Base-by-base conservation (phyloP, 2,113 vertebrate genomes). In the Cygnus buccinator region DNA sequence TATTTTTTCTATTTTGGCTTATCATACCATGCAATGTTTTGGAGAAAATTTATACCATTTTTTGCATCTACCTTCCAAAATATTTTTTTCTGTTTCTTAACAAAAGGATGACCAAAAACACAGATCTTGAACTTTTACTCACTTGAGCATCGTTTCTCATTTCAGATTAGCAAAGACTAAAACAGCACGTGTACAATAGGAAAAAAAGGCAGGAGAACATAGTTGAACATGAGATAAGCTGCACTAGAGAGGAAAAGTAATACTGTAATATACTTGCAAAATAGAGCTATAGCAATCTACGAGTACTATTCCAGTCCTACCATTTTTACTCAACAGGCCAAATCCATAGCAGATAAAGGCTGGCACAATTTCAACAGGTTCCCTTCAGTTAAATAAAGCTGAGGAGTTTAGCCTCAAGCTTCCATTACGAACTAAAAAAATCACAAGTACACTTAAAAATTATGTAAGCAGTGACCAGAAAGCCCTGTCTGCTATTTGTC, bases 191-290 rank as follows among this genome's bases (percentile, higher is more conserved):
- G 1, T n/a, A 57, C 31, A 67, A 0, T 15, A 65, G 65, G 17
- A 81, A 81, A 68, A 41, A 76, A 81, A 93, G 10, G 46, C 19
- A 86, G 73, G 93, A 79, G 35, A 88, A 86, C 14, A 83, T 21
- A 84, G 17, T 0, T 41, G 50, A 90, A 48, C 8, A 55, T 11
- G 31, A 84, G 28, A 71, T 9, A 66, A 88, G 4, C 8, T 81
- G 18, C 46, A 6, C 39, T 35, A 63, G 13, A 80, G 5, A 91
- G 8, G 9, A 71, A 77, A 43, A 90, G 35, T 26, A 43, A 21
- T 25, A 75, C 21, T 31, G 43, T 28, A 67, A 62, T 25, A 19
- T 5, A 41, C 10, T 59, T 65, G 37, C 14, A 85, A 68, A 91
- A 72, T 17, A 44, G 0, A 89, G 22, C 21, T 54, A 21, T 28